Base-by-base conservation (phyloP, 1,140 invertebrate species). In the Adelges cooleyi region DNA sequence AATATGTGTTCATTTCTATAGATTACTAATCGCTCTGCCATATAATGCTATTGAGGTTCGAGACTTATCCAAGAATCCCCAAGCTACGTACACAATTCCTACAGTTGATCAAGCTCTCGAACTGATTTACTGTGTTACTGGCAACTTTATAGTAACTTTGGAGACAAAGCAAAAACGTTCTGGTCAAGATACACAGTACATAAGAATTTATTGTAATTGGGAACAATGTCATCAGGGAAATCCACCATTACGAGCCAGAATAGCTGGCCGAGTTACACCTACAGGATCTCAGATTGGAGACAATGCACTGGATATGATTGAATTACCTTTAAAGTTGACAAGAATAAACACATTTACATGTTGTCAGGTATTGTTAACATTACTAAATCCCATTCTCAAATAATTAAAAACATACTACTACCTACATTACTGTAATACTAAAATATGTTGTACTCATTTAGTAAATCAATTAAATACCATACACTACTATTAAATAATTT, bases 171-270 rank as follows among this genome's bases (percentile, higher is more conserved):
- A 74, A 59, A 79, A 77, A 17, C 71, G 79, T 62, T 77, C 82
- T 49, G 78, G 78, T 15, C 71, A 73, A 22, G 77, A 78, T 66
- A 77, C 75, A 36, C 77, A 78, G 62, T 84, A 82, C 72, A 81
- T 82, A 5, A 72, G 83, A 46, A 75, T 85, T 33, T 85, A 86
- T 68, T 78, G 84, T 1, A 83, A 85, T 66, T 85, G 84, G 84
- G 72, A 73, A 1, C 72, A 72, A 66, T 76, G 76, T 65, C 70
- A 65, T 68, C 66, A 78, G 75, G 48, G 48, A 71, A 76, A 76
- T 68, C 81, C 82, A 62, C 77, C 83, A 10, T 84, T 86, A 80
- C 75, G 82, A 65, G 84, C 84, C 2, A 75, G 85, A 56, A 85
- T 86, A 40, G 84, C 85, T 15, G 84, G 84, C 1, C 71, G 82